Percentiles rank a stretch among this genome's conserved stretches.
phyloP scores from a whole-genome alignment of 2,888 invertebrate species.

The Girardia tigrina region DNA sequence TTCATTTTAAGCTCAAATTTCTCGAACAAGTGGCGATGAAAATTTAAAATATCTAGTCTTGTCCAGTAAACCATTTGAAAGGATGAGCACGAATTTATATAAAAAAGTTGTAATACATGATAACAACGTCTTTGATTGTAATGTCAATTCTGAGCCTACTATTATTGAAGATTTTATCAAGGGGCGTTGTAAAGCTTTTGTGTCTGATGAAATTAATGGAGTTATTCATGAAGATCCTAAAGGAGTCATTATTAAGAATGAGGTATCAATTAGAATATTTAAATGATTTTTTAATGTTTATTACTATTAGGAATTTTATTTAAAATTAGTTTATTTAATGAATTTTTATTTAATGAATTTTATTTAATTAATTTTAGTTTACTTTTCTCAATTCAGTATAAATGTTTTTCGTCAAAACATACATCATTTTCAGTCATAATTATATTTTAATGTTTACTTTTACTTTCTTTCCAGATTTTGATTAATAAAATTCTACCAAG shows the following conservation, averaged over 20 bases:
- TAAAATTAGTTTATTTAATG: too few relatives aligned
- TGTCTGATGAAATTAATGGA: neutral
- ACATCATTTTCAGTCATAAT: too few relatives aligned
- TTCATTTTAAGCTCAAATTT: neutral
- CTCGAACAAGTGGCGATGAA: neutral
- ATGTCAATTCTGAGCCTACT: neutral
- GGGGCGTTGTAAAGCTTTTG: neutral
- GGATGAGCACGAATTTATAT: slow-evolving; percentile 11
- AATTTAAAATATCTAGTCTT: slow-evolving; percentile 9
- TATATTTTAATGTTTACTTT: too few relatives aligned
- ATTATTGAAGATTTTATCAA: slow-evolving; percentile 23
- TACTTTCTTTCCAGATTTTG: too few relatives aligned
- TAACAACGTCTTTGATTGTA: neutral
- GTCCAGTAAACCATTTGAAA: slow-evolving; percentile 17
- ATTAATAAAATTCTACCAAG: too few relatives aligned
- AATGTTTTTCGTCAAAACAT: too few relatives aligned
- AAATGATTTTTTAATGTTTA: too few relatives aligned
- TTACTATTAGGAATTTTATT: too few relatives aligned
- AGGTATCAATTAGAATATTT: too few relatives aligned
- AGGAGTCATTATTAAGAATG: slow-evolving; percentile 15
- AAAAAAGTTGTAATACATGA: slow-evolving; percentile 15
- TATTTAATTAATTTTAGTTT: too few relatives aligned
- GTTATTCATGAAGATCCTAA: slow-evolving; percentile 13
- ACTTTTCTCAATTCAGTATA: too few relatives aligned
- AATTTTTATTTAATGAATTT: too few relatives aligned